Evolutionary conservation across 2,113 vertebrate species (phyloP), one percentile per base, ranked within the genome.

Genomic region (Peromyscus leucopus): DNA sequence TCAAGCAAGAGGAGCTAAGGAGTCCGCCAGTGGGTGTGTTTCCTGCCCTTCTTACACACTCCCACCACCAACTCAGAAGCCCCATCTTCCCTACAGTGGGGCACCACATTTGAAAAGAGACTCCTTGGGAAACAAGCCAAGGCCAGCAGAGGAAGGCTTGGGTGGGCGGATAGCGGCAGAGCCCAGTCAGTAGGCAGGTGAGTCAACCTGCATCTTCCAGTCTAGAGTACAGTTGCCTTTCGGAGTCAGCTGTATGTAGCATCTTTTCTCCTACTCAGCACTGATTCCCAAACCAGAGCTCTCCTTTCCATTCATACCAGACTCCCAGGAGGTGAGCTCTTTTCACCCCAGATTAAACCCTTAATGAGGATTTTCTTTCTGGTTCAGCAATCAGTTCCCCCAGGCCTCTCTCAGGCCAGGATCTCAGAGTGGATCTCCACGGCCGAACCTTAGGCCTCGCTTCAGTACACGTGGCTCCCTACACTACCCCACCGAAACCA

Each of bases 31-130:
- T 33, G 11, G 51, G 28, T 6, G 1, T 84, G 31, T 74, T 89
- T 94, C 63, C 85, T 48, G 1, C 65, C 85, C 21, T 69, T 72
- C 59, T 74, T 87, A 22, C 21, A 28, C 24, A 28, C 48, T 17
- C 83, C 46, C 17, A 36, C 33, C 72, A n/a, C 88, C 90, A 85
- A 39, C 71, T 92, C 79, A 90, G 92, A 95, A 96, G 31, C n/a
- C 75, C 65, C 12, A n/a, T 31, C 19, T 83, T 85, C 46, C 46
- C 72, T 46, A 7, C 51, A 61, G 59, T 55, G 74, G 39, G 91
- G 65, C 51, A 85, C 57, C 85, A 78, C 46, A 46, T 55, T 67
- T 21, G 22, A 55, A 26, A 72, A 79, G 21, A 17, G 74, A 63
- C 31, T 24, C 33, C 61, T 57, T 33, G 33, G 87, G 79, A 28